Evolutionary conservation across 2,797 vertebrate genomes (phyloP).

Genomic region (Poecilia gillii): DNA sequence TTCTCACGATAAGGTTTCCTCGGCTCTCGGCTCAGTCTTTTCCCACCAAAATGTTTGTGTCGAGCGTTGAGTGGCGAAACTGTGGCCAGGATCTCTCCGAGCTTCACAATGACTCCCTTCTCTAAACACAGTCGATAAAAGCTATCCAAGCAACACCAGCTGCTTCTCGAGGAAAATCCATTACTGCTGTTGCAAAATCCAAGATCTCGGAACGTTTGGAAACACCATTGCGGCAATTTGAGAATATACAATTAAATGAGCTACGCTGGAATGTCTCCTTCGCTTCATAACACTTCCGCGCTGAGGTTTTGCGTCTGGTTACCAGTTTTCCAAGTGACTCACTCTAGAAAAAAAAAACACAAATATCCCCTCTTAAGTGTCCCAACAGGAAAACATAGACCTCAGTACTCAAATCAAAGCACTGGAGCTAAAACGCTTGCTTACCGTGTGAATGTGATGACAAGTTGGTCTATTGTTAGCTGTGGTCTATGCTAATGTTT

Average conservation of each 20-base stretch:
- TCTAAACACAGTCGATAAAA: conserved; percentile 38
- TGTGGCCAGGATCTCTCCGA: conserved; percentile 35
- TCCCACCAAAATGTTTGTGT: conserved; percentile 11
- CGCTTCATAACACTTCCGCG: conserved; percentile 57
- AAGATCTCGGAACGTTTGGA: conserved; percentile 40
- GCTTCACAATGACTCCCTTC: conserved; percentile 59
- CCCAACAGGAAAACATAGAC: conserved; percentile 46
- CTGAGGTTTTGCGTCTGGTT: conserved; percentile 63
- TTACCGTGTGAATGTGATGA: conserved; percentile 32
- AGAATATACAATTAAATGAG: conserved; percentile 57
- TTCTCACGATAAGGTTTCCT: conserved; percentile 16
- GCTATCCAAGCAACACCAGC: conserved; percentile 37
- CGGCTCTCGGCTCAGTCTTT: conserved; percentile 9
- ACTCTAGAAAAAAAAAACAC: conserved; percentile 41
- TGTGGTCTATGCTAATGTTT: background rate
- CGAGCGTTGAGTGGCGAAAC: conserved; percentile 28
- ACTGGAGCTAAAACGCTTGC: conserved; percentile 13
- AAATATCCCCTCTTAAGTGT: conserved; percentile 52
- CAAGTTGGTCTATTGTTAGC: conserved; percentile 25
- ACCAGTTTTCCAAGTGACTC: conserved; percentile 54
- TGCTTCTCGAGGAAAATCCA: conserved; percentile 48
- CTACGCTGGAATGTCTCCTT: conserved; percentile 61
- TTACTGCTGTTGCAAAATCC: conserved; percentile 57
- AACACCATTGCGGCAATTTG: conserved; percentile 29
- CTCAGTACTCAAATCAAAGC: conserved; percentile 42